Evolutionary conservation across 2,113 vertebrate species (phyloP).

Genomic region (Oenanthe oenanthe): DNA sequence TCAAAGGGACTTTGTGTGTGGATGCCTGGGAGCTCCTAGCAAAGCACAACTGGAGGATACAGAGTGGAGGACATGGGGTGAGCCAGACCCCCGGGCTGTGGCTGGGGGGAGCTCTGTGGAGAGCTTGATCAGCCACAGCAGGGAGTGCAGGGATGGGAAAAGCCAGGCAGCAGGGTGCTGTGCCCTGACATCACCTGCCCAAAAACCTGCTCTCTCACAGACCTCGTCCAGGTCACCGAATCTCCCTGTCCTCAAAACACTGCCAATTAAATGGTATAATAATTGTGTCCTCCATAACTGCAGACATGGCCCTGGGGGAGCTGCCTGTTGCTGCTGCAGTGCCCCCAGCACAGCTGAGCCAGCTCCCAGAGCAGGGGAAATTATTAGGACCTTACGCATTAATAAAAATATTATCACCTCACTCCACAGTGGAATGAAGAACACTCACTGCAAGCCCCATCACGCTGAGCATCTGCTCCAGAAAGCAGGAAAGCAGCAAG

Average conservation of each 20-base stretch:
- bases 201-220: background rate
- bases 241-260: background rate
- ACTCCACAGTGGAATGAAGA: background rate
- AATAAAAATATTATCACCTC: conserved; percentile 54
- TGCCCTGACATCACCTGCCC: background rate
- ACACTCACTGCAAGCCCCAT: background rate
- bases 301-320: background rate
- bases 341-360: background rate
- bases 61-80: background rate
- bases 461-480: background rate
- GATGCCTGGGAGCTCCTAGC: background rate
- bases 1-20: background rate
- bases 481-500: background rate
- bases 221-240: background rate
- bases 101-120: background rate
- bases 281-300: background rate
- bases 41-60: background rate
- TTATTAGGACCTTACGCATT: background rate
- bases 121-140: background rate
- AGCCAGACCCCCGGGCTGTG: accelerated
- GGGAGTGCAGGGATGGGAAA: background rate
- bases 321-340: background rate
- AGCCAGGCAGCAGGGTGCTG: accelerated
- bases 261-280: background rate
- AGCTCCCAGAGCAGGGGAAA: background rate